phyloP scores from a whole-genome alignment of 2,888 invertebrate species.

The Cantharis rustica region DNA sequence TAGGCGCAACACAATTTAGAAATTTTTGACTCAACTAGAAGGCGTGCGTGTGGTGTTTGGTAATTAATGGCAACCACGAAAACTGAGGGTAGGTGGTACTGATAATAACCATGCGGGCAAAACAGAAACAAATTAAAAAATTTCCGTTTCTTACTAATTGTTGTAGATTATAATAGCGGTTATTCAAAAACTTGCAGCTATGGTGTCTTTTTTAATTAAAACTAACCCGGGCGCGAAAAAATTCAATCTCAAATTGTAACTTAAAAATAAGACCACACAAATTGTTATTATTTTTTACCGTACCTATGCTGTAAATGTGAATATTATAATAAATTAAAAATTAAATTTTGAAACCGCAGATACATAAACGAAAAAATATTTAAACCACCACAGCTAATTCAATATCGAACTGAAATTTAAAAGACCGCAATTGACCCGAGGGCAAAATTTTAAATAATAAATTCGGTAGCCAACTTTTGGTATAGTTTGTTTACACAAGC shows the following conservation, averaged over 20 bases:
- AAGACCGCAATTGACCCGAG: background rate
- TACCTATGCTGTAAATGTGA: background rate
- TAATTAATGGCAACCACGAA: background rate
- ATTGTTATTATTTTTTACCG: background rate
- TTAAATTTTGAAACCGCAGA: background rate
- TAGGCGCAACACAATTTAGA: background rate
- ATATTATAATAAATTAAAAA: background rate
- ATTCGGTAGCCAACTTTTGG: background rate
- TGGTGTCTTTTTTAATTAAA: background rate
- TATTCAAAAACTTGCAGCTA: background rate
- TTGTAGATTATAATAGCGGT: background rate
- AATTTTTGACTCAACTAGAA: background rate
- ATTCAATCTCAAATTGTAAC: background rate
- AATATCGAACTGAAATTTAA: background rate
- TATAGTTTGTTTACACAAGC: slow-evolving; percentile 1
- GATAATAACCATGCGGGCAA: background rate
- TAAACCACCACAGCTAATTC: background rate
- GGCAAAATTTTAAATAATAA: background rate
- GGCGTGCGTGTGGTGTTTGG: background rate
- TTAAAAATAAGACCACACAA: background rate
- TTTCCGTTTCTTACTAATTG: background rate
- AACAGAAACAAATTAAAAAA: background rate
- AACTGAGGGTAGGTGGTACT: background rate
- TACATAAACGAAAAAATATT: background rate
- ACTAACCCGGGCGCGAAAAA: background rate